Conservation (phyloP, 2,113 vertebrate species). For the Cyanoderma ruficeps region DNA sequence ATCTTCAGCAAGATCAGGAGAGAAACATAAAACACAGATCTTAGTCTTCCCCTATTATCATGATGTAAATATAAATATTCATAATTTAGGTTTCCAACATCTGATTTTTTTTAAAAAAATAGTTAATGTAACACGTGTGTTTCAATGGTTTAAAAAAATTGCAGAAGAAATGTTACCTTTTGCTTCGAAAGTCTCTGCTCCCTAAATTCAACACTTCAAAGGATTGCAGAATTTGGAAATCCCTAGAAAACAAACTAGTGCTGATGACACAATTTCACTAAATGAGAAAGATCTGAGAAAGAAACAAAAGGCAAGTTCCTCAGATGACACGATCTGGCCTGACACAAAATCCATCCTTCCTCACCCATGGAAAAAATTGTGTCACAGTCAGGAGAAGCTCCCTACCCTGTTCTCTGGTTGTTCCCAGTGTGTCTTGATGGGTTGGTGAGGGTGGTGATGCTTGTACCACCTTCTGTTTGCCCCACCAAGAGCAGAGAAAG, state of each 20-base stretch:
- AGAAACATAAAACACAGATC: neutral
- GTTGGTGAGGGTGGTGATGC: neutral
- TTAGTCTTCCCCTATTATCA: neutral
- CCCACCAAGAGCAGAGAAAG: neutral
- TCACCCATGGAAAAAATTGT: neutral
- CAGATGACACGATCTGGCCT: fast-evolving
- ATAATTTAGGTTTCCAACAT: neutral
- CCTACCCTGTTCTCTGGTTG: neutral
- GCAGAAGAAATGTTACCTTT: neutral
- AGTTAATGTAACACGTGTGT: neutral
- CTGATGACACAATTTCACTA: neutral
- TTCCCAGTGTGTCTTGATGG: neutral
- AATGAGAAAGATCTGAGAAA: neutral
- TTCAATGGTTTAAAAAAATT: neutral
- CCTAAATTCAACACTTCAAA: neutral
- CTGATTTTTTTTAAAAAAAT: neutral
- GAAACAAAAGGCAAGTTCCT: neutral
- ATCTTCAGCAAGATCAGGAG: neutral
- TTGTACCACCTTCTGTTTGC: neutral
- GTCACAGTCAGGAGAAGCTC: neutral
- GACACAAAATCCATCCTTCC: neutral
- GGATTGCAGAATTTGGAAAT: neutral
- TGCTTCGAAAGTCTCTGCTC: neutral
- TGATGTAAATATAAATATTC: neutral
- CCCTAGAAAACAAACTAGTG: neutral